Evolutionary conservation across 2,797 vertebrate genomes (phyloP), one percentile per base, ranked within the genome.

Genomic region (Halcyon leucocephala): DNA sequence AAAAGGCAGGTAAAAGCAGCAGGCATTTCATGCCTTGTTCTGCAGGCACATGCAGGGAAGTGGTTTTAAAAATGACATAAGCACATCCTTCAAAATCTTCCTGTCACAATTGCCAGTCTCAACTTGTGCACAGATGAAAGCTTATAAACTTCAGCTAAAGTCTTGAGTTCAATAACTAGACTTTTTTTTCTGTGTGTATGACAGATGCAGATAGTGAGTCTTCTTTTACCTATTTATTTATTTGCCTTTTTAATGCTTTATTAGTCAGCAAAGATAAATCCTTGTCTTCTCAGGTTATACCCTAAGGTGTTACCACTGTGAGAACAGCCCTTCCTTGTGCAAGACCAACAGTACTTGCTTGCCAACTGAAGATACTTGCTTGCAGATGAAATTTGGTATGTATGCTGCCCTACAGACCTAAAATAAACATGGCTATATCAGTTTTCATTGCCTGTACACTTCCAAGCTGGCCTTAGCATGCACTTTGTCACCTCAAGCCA

Each of bases 301-400:
- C 82, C 82, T 97, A 15, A 82, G 90, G 55, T 97, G 97, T 86
- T 97, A 96, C 84, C 86, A 90, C 66, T 97, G 97, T 14, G 82
- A 86, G 42, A 39, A 81, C 64, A 91, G 72, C 87, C 96, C 97
- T 69, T 35, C 86, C 33, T 2, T 77, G 62, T 97, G 97, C 90
- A 93, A 86, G 73, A 93, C 73, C 60, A 95, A 97, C 15, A 89
- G 25, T 18, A 97, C 95, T 4, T 97, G 97, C 87, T 7, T 60
- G 49, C 2, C 12, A 0, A 67, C 28, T 9, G 60, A 94, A 39
- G 93, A 97, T 57, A 35, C 88, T 57, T 97, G 97, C 92, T 46
- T 97, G 82, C 84, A 95, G 83, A 57, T 97, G 70, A 96, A 70
- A 86, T 96, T 92, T n/a, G 91, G 97, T 97, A 97, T 6, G 97